Percentiles rank a stretch among this genome's conserved stretches.
phyloP scores from a whole-genome alignment of 2,113 vertebrate genomes.

The Sarotherodon lohbergeri region DNA sequence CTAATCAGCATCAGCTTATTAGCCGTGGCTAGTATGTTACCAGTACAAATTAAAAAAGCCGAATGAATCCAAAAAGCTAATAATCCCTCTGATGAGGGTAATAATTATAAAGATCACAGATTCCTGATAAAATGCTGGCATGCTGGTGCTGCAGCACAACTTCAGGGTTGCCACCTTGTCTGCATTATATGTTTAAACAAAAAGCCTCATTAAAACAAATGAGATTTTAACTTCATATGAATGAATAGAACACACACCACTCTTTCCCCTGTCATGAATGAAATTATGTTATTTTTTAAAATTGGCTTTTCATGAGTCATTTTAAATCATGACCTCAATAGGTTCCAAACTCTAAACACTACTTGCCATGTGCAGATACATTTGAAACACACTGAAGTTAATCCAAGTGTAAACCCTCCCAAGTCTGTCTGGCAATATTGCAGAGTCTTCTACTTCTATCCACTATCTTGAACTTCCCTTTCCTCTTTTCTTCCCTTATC shows the following conservation, averaged over 20 bases:
- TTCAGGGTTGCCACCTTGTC: background rate
- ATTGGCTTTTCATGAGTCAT: background rate
- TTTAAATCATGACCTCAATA: background rate
- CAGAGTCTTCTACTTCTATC: background rate
- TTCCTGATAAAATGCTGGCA: background rate
- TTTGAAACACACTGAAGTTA: background rate
- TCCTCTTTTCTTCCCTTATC: conserved; percentile 10
- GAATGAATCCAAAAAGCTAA: background rate
- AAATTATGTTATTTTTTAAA: background rate
- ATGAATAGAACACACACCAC: background rate
- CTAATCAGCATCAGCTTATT: background rate
- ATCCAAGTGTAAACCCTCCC: background rate
- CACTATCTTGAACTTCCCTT: background rate
- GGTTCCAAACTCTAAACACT: background rate
- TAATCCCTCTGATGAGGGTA: background rate
- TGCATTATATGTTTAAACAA: background rate
- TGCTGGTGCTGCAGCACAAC: background rate
- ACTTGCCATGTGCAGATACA: background rate
- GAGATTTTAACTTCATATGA: background rate
- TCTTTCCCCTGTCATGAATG: background rate
- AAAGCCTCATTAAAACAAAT: background rate
- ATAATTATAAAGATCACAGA: background rate
- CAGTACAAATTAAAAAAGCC: background rate
- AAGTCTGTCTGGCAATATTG: background rate
- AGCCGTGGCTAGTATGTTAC: background rate